Base-by-base conservation (phyloP, 2,797 vertebrate species). In the Nyctalus aviator region DNA sequence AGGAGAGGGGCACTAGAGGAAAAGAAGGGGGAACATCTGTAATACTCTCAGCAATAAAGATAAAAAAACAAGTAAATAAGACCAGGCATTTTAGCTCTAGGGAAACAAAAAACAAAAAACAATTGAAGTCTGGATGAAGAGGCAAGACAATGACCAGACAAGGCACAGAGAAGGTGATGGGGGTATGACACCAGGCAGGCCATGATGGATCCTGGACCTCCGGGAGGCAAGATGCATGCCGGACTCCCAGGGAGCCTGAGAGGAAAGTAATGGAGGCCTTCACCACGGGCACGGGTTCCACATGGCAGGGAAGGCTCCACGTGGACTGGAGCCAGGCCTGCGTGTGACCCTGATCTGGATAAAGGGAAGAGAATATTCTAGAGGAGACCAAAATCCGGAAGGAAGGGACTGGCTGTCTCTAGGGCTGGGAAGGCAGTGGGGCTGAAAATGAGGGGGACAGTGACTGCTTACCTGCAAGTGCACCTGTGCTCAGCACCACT, bases 221-320 rank as follows among this genome's bases (percentile, higher is more conserved):
- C 4, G 4, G n/a, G 50, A 64, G 32, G 44, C 3, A 25, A 48
- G 41, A 37, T 2, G 9, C 8, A 21, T 0, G 18, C 1, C 2
- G 27, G 14, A 64, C 21, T 50, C 1, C 0, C 21, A 35, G 69
- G n/a, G 13, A 73, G 3, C 44, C 20, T 0, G 1, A 21, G 30
- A 30, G 59, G 37, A 46, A 68, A 50, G 1, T 2, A 68, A 50
- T 1, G 5, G 32, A 69, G 64, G 21, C 21, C 68, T n/a, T 9
- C 37, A 5, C 25, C 0, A 1, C 0, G 13, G 48, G 64, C 25
- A 66, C 2, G 7, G 21, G 13, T 8, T 92, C 55, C 30, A 13
- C 69, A 35, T 4, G 13, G 14, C 35, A 41, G 25, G 21, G 21
- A 37, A 37, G 1, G 55, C 32, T 59, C 17, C 0, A n/a, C 0